A percentile compares a stretch with the other conserved stretches of the same genome.
Conservation (phyloP, 2,888 invertebrate genomes). For the Seira musarum region DNA sequence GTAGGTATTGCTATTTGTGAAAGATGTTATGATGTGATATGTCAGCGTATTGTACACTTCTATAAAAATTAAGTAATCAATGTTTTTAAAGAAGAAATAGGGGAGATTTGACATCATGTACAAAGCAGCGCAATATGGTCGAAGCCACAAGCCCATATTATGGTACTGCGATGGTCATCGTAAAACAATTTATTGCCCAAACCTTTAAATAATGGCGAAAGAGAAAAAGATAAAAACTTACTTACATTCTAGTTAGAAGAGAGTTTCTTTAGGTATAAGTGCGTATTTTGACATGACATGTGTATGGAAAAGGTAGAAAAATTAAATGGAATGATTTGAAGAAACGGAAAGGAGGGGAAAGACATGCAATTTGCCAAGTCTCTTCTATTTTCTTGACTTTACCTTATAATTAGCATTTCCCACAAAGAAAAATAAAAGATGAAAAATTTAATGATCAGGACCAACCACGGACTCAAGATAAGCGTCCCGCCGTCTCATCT, state of each 20-base stretch:
- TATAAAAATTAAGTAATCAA: too few relatives aligned
- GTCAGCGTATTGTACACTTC: slow-evolving; percentile 38
- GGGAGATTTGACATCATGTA: too few relatives aligned
- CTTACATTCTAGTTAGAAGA: too few relatives aligned
- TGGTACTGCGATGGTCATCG: too few relatives aligned
- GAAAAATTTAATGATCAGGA: slow-evolving; percentile 42
- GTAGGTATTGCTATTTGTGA: slow-evolving; percentile 11
- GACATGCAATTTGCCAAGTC: slow-evolving; percentile 68
- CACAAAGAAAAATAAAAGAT: slow-evolving; percentile 8
- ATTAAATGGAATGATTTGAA: slow-evolving; percentile 55
- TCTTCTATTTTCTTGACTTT: slow-evolving; percentile 31
- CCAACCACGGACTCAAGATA: slow-evolving; percentile 16
- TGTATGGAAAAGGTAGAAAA: slow-evolving; percentile 22
- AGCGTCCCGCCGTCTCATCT: neutral
- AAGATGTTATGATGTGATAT: slow-evolving; percentile 47
- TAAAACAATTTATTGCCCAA: too few relatives aligned
- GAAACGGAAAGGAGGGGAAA: slow-evolving; percentile 50
- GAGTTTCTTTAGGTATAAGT: too few relatives aligned
- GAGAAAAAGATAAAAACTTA: too few relatives aligned
- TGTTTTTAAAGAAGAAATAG: too few relatives aligned
- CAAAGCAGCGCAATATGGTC: too few relatives aligned
- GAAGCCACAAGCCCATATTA: too few relatives aligned
- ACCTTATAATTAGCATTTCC: slow-evolving; percentile 56
- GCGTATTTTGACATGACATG: too few relatives aligned
- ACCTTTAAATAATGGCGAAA: too few relatives aligned